Evolutionary conservation across 2,888 invertebrate genomes (phyloP).

Genomic region (Lycia hirtaria): DNA sequence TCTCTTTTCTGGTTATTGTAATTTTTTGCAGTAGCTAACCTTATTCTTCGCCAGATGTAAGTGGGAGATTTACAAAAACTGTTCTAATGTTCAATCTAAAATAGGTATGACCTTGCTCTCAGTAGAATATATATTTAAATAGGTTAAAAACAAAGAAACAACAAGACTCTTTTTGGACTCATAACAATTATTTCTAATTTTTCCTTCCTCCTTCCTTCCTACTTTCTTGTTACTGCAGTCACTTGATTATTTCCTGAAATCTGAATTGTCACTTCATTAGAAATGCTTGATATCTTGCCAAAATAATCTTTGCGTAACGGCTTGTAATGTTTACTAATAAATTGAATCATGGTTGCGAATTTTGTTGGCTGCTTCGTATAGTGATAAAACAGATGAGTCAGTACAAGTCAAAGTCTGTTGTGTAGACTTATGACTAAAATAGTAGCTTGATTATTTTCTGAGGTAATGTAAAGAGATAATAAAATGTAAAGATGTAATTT

Average conservation of each 20-base stretch:
- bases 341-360: slow-evolving; percentile 37
- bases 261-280: slow-evolving; percentile 19
- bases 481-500: too few species aligned
- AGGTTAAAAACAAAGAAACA: too few species aligned
- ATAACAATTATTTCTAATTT: neutral
- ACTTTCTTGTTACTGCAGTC: neutral
- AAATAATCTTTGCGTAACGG: slow-evolving; percentile 23
- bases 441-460: neutral
- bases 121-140: too few species aligned
- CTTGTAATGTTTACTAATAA: slow-evolving; percentile 28
- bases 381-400: slow-evolving; percentile 28
- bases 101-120: too few species aligned
- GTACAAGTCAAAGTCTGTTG: slow-evolving; percentile 3
- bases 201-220: slow-evolving; percentile 29
- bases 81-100: too few species aligned
- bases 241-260: slow-evolving; percentile 19
- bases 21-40: too few species aligned
- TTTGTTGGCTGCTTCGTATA: neutral
- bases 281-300: slow-evolving; percentile 17
- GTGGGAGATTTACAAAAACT: too few species aligned
- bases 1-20: too few species aligned
- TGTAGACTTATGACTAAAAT: neutral
- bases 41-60: too few species aligned
- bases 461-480: too few species aligned
- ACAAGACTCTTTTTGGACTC: too few species aligned